Base-by-base conservation (phyloP, 2,888 invertebrate species). In the Coelopa pilipes region DNA sequence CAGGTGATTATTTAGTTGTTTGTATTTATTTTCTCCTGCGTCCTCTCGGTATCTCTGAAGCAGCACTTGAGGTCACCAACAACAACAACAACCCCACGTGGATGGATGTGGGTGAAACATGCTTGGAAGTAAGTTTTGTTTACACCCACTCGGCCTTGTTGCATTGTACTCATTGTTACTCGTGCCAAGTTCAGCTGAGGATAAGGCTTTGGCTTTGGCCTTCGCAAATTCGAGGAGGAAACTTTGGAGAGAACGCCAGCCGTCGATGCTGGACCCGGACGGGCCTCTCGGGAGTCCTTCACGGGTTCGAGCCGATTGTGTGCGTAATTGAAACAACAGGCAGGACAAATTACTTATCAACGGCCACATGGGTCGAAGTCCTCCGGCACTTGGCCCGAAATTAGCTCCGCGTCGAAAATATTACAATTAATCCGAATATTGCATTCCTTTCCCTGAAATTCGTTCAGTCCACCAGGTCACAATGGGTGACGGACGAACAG, bases 1-100 rank as follows among this genome's bases (percentile, higher is more conserved):
- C 57, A 59, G 57, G 57, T 59, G 21, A 59, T 59, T 59, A 59
- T 59, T 21, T 59, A 59, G 57, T 24, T 21, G 21, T 17, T 57
- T 57, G 50, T 19, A 24, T 19, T n/a, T 34, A 13, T 21, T 50
- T 15, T 53, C 19, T 68, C 34, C 63, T 57, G 21, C 60, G 24
- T 62, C 24, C 3, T 1, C 45, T 17, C 19, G 17, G 15, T 55
- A 10, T 53, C 7, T 53, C 57, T 17, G 24, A 57, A 73, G 70
- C 46, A 55, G 57, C 69, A 57, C 69, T 73, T 69, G 73, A 73
- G 73, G 45, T 62, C 53, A 55, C n/a, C 34, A 34, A 34, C 2
- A 34, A 34, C 2, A 34, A 34, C 34, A 34, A 34, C 7, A 34
- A 34, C 4, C 34, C 34, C 34, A 7, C 7, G 13, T 66, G 59